Evolutionary conservation across 2,888 invertebrate genomes (phyloP), one percentile per base, ranked within the genome.

Genomic region (Drosophila eohydei): DNA sequence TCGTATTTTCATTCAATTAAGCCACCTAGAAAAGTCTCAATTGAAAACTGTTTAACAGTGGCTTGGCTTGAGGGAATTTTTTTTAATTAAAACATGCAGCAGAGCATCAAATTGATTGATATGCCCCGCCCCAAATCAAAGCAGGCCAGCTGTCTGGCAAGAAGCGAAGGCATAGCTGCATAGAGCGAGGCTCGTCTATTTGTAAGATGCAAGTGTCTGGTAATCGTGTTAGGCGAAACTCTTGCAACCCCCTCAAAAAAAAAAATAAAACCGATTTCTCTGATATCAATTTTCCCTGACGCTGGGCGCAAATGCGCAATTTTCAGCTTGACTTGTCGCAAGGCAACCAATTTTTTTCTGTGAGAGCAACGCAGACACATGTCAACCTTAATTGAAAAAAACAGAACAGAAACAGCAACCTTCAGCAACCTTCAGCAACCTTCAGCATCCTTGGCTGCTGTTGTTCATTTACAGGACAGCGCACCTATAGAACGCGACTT

Each of bases 261-360:
- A 71, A 54, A 38, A 11, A 32, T 2, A 16, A 50, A 32, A 14
- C 54, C 60, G 66, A 50, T 61, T 64, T 64, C 36, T 48, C 48
- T 48, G 48, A 51, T 57, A 71, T 55, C 36, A 50, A 69, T 71
- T 57, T 71, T 64, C 57, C 41, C 55, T 12, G 16, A 26, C 67
- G 56, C 62, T 46, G 44, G 48, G 52, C 63, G 59, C 54, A 88
- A 88, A 88, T 86, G 87, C 89, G 87, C 87, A 89, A 89, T 90
- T 89, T 89, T 89, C 89, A 74, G 79, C 90, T 77, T 88, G 85
- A 89, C 85, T 89, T 77, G 78, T 74, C 74, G 70, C 86, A 76
- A 73, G 81, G 81, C 79, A 83, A 81, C 83, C 75, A 81, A 86
- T 81, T 83, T 52, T 32, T 48, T n/a, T 5, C 14, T 36, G 21